Evolutionary conservation across 2,888 invertebrate genomes (phyloP).

Genomic region (Thecophora atra): DNA sequence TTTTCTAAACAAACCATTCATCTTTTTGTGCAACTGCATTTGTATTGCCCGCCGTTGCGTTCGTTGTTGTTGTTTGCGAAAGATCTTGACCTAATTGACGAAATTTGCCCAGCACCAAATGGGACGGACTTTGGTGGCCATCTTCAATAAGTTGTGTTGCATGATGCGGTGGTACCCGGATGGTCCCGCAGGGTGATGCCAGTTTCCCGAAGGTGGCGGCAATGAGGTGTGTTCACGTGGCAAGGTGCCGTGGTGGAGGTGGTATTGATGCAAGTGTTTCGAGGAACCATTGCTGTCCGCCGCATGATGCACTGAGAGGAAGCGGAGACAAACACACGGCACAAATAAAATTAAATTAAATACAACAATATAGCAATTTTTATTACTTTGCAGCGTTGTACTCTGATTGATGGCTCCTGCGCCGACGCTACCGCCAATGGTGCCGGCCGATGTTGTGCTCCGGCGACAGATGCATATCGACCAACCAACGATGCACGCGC

Average conservation of each 20-base stretch:
- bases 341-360: not conserved
- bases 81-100: conserved; percentile 68
- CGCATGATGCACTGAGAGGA: conserved; percentile 62
- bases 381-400: conserved; percentile 67
- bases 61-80: conserved; percentile 71
- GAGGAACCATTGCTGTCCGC: conserved; percentile 77
- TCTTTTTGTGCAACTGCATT: conserved; percentile 78
- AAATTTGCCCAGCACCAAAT: conserved; percentile 92
- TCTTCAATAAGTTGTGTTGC: conserved; percentile 68
- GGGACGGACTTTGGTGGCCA: conserved; percentile 87
- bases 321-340: not conserved
- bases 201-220: conserved; percentile 85
- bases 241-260: conserved; percentile 64
- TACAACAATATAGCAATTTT: not conserved
- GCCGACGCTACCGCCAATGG: conserved; percentile 35
- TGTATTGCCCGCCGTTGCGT: conserved; percentile 49
- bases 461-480: conserved; percentile 82
- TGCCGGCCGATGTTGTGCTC: conserved; percentile 53
- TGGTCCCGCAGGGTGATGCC: conserved; percentile 91
- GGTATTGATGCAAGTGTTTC: conserved; percentile 67
- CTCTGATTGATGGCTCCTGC: conserved; percentile 68
- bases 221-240: conserved; percentile 69
- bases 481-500: conserved; percentile 75
- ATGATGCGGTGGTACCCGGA: conserved; percentile 67
- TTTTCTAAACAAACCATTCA: conserved; percentile 84